These are phyloP conservation scores for Echiichthys vipera DNA, from an alignment of 2,797 vertebrate genomes.

Conservation along the genomic window DNA sequence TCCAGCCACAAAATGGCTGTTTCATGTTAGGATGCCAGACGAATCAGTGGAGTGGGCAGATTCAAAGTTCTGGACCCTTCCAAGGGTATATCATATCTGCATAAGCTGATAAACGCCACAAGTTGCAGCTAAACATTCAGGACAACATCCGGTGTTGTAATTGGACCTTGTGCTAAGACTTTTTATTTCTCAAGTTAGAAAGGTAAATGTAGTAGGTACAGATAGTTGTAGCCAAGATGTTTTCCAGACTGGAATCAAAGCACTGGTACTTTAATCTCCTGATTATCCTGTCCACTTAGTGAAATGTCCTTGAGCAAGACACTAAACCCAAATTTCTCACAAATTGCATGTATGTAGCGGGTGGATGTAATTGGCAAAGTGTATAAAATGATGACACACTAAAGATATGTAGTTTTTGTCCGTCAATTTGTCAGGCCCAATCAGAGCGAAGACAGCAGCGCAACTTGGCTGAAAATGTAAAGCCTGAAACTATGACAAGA, in stretches of 20 bases:
- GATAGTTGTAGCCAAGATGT: constrained; percentile 6
- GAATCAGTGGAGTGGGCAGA: too few species aligned
- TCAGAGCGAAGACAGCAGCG: background rate
- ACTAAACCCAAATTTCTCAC: background rate
- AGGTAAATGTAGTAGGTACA: background rate
- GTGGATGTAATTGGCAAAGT: background rate
- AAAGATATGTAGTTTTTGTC: background rate
- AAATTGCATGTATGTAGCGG: background rate
- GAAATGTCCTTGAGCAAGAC: constrained; percentile 9
- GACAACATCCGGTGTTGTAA: background rate
- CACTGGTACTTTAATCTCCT: constrained; percentile 1
- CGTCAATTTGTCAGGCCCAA: background rate
- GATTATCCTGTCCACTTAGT: too few species aligned
- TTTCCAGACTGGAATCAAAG: constrained; percentile 7
- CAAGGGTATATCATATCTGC: too few species aligned
- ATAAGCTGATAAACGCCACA: background rate
- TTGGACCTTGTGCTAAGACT: background rate
- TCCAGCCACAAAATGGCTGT: too few species aligned
- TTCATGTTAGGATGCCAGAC: too few species aligned
- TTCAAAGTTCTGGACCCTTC: too few species aligned
- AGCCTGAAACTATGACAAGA: constrained; percentile 24
- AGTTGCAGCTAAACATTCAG: background rate
- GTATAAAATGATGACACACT: background rate
- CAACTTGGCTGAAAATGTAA: constrained; percentile 15
- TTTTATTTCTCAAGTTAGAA: background rate